Base-by-base conservation (phyloP, 2,797 vertebrate genomes). In the Gephyroberyx darwinii region DNA sequence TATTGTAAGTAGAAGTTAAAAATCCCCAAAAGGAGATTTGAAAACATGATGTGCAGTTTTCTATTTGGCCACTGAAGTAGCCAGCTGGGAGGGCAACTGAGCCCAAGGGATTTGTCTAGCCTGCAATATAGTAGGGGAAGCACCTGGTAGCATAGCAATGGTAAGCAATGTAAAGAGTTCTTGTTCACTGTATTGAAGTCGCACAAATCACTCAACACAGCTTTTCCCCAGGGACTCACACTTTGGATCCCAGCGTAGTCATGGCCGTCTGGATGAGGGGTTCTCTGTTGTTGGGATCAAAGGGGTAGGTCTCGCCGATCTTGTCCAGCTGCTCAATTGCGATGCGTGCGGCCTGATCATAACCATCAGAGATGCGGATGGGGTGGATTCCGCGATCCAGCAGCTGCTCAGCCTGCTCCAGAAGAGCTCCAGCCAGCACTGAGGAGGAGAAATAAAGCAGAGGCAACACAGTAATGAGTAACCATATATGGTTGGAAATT, bases 191-290 rank as follows among this genome's bases (percentile, higher is more conserved):
- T 2, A 30, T 8, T 62, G 13, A 31, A 31, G 26, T 43, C 41
- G 37, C 12, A 45, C 2, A 3, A 33, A 26, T 53, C n/a, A 53
- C 14, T 12, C 0, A 58, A 41, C 12, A 62, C 8, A 22, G 0
- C 2, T 39, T 9, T 2, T 8, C 5, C 14, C 2, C 16, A 2
- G 51, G 26, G 1, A 92, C 96, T 90, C 87, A 99, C 98, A 99
- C 95, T 96, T 99, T 99, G 71, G 98, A 99, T 58, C 98, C 98
- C 19, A 99, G 91, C 0, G 98, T 99, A 57, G 98, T 99, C 93
- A 98, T 99, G 52, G 98, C 98, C 0, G 98, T 99, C 92, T 98
- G 97, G 88, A 99, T 90, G 64, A 99, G 95, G 1, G 97, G 95
- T 48, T 98, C 98, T 6, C 56, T 95, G 86, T 97, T 95, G 60